Conservation (phyloP, 2,888 invertebrate species). For the Drosophila crucigera region DNA sequence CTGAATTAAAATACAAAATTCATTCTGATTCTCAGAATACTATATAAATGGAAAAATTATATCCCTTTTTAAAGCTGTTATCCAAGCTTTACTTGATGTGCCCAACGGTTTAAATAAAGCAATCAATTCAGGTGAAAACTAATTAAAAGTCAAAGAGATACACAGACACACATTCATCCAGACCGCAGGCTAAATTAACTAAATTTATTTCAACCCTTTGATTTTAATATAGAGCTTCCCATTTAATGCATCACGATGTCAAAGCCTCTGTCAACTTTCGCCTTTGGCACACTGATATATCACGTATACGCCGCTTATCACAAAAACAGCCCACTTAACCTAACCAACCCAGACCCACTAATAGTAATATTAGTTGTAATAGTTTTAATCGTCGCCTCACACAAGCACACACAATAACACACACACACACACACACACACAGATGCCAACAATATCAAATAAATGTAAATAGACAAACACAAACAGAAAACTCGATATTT, state of each 20-base stretch:
- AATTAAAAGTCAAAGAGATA: conserved; percentile 32
- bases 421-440: background rate
- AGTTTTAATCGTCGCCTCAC: conserved; percentile 14
- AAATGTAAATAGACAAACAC: conserved; percentile 22
- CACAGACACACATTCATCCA: background rate
- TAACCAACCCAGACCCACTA: background rate
- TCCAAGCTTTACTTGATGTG: background rate
- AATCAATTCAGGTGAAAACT: conserved; percentile 37
- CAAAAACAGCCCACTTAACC: conserved; percentile 3
- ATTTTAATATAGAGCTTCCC: conserved; percentile 30
- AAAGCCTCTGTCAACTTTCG: conserved; percentile 25
- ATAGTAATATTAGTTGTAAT: conserved; percentile 27
- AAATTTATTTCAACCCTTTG: conserved; percentile 34
- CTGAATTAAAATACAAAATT: conserved; percentile 5
- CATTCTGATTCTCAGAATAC: background rate
- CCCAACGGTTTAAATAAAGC: background rate
- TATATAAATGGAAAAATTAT: background rate
- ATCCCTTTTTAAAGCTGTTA: background rate
- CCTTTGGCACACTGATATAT: conserved; percentile 48
- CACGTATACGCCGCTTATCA: conserved; percentile 52
- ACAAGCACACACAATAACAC: background rate
- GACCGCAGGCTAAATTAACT: conserved; percentile 28
- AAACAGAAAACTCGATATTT: conserved; percentile 16
- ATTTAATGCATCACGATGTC: conserved; percentile 4
- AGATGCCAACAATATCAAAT: background rate